These are phyloP conservation scores for Sphecodes monilicornis DNA, from an alignment of 2,888 invertebrate species.

Conservation along the genomic window DNA sequence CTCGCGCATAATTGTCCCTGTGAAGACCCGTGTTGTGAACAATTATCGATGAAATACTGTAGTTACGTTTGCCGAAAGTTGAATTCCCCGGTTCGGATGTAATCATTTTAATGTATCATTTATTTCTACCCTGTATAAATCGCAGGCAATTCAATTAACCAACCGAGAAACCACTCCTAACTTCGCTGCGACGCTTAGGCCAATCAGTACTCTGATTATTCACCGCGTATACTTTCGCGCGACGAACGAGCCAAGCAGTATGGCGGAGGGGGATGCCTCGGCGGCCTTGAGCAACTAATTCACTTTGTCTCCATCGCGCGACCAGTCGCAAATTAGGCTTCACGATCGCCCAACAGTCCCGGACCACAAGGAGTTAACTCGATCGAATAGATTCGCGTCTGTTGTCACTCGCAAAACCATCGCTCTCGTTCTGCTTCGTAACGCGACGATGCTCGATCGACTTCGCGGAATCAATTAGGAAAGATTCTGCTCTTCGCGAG, in stretches of 20 bases:
- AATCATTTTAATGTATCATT: neutral
- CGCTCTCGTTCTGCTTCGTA: neutral
- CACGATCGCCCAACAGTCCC: neutral
- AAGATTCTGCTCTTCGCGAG: neutral
- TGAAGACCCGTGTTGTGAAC: no score
- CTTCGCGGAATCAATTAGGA: slow-evolving; percentile 2
- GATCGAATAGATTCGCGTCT: neutral
- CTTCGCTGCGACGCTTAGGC: neutral
- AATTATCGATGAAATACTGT: no score
- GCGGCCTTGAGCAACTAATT: neutral
- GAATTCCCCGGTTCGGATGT: neutral
- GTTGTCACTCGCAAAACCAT: neutral
- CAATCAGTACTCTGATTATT: neutral
- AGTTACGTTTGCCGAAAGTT: neutral
- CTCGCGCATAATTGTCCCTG: no score
- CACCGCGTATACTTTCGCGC: neutral
- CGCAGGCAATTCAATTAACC: neutral
- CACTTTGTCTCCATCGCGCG: neutral
- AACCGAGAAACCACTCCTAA: neutral
- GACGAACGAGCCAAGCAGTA: neutral
- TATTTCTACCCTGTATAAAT: neutral
- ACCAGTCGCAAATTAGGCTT: neutral
- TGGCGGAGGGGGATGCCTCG: neutral
- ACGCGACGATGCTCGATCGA: neutral
- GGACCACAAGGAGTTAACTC: slow-evolving; percentile 1